Conservation (phyloP, 1,140 invertebrate species). For the Trichoplusia ni region DNA sequence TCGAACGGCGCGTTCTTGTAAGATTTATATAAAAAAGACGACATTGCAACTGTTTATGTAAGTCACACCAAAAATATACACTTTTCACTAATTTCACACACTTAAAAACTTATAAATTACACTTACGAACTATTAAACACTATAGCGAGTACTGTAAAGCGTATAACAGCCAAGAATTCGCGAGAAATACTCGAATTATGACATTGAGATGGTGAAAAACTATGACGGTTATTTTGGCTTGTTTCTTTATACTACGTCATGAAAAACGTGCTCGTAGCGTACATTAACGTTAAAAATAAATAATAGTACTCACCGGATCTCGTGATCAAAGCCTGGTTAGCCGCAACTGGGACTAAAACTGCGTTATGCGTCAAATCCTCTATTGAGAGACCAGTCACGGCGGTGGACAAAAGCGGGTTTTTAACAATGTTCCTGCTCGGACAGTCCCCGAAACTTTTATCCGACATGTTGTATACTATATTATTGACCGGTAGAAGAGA, state of each 20-base stretch:
- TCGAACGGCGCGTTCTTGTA: constrained; percentile 65
- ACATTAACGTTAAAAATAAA: constrained; percentile 61
- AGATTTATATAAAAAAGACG: constrained; percentile 69
- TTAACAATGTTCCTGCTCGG: constrained; percentile 66
- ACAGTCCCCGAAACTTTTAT: constrained; percentile 74
- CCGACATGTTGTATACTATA: constrained; percentile 64
- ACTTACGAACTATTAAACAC: constrained; percentile 2
- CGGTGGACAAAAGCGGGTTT: constrained; percentile 74
- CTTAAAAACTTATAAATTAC: neutral
- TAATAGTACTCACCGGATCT: constrained; percentile 69
- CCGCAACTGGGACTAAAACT: constrained; percentile 71
- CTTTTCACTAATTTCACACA: neutral
- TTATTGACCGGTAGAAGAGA: constrained; percentile 53
- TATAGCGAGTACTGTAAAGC: constrained; percentile 1
- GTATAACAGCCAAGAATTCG: constrained; percentile 38
- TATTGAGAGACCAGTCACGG: constrained; percentile 72
- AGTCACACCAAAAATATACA: neutral
- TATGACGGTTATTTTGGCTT: constrained; percentile 44
- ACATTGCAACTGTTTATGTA: constrained; percentile 42
- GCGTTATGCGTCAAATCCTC: constrained; percentile 79
- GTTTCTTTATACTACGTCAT: constrained; percentile 55
- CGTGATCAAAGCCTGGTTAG: constrained; percentile 60
- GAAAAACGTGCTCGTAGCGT: constrained; percentile 40
- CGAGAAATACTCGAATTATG: constrained; percentile 43
- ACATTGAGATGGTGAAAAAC: constrained; percentile 43